Conservation (phyloP, 2,113 vertebrate genomes). For the Hippoglossus stenolepis region DNA sequence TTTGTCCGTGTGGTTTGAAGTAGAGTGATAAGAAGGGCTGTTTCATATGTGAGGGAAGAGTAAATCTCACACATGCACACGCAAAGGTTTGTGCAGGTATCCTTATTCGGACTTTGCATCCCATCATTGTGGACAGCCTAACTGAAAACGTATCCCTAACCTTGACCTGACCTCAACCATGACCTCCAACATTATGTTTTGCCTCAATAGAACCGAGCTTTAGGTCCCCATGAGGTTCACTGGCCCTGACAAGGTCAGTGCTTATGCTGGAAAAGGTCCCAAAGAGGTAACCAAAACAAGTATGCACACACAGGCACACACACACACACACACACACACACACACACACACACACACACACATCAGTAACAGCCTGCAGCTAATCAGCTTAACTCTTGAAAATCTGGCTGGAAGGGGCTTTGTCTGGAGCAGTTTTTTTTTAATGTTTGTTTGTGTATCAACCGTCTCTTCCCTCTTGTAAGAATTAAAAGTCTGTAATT, state of each 20-base stretch:
- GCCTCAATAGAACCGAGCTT: too few species aligned
- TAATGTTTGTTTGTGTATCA: conserved; percentile 9
- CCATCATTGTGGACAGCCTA: too few species aligned
- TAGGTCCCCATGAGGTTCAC: too few species aligned
- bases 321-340: not conserved
- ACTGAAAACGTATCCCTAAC: too few species aligned
- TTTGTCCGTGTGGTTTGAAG: not conserved
- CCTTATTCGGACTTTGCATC: too few species aligned
- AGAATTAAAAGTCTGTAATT: not conserved
- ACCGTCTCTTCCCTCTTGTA: not conserved
- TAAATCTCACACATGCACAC: not conserved
- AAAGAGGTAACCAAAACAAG: too few species aligned
- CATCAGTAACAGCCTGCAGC: conserved; percentile 37
- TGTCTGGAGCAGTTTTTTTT: conserved; percentile 49
- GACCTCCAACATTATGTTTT: too few species aligned
- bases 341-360: conserved; percentile 14
- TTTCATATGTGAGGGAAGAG: too few species aligned
- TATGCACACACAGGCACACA: conserved; percentile 9
- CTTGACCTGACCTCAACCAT: too few species aligned
- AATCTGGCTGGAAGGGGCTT: conserved; percentile 47
- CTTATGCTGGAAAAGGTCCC: too few species aligned
- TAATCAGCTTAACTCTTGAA: conserved; percentile 74
- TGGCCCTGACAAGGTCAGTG: too few species aligned
- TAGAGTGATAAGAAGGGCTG: conserved; percentile 4
- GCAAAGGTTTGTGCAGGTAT: too few species aligned